Evolutionary conservation across 2,888 invertebrate genomes (phyloP).

Genomic region (Acleris literana): DNA sequence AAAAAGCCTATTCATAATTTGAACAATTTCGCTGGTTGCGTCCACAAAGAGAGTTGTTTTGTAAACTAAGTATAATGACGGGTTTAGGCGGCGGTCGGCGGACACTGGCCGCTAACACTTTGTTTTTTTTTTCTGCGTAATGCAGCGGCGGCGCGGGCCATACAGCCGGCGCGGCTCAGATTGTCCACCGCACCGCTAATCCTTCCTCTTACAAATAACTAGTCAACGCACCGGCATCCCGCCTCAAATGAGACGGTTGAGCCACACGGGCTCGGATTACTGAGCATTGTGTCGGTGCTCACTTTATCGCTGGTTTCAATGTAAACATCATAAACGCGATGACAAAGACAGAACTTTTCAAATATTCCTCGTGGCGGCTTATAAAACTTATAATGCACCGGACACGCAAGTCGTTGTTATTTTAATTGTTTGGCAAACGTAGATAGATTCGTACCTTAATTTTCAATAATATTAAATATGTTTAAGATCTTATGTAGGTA

Average conservation of each 20-base stretch:
- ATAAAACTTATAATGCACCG: conserved; percentile 8
- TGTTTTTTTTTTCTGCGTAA: conserved; percentile 68
- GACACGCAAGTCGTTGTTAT: conserved; percentile 24
- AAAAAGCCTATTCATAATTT: conserved; percentile 14
- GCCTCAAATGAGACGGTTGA: conserved; percentile 73
- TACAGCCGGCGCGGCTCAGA: conserved; percentile 48
- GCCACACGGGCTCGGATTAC: conserved; percentile 73
- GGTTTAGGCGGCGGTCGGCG: conserved; percentile 47
- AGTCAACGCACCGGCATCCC: conserved; percentile 70
- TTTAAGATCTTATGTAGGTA: no score
- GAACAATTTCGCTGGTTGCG: conserved; percentile 15
- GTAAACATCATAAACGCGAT: conserved; percentile 53
- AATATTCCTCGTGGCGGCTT: conserved; percentile 14
- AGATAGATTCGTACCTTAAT: no score
- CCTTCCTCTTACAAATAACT: conserved; percentile 69
- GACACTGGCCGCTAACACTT: conserved; percentile 51
- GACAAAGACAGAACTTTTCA: conserved; percentile 41
- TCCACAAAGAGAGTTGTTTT: conserved; percentile 33
- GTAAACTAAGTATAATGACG: conserved; percentile 37
- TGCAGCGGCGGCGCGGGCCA: conserved; percentile 53
- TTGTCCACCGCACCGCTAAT: conserved; percentile 69
- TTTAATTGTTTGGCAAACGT: neutral
- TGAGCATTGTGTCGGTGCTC: conserved; percentile 70
- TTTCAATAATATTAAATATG: no score
- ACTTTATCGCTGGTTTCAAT: conserved; percentile 59